phyloP scores from a whole-genome alignment of 2,888 invertebrate species.

The Tigriopus californicus region DNA sequence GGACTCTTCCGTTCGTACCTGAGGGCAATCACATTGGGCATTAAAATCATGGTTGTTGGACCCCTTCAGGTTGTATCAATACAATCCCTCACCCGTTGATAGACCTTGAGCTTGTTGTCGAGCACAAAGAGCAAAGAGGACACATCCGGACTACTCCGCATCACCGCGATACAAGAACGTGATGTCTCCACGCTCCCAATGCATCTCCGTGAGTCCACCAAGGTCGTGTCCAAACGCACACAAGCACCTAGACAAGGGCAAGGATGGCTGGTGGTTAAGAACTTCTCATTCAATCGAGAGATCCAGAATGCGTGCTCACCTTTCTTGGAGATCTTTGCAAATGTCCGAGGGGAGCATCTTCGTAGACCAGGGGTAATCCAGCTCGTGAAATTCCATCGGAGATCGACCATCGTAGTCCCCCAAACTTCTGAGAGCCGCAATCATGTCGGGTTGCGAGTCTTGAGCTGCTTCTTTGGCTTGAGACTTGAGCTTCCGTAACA shows the following conservation, averaged over 20 bases:
- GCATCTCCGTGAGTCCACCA: conserved; percentile 93
- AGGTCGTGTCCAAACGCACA: conserved; percentile 80
- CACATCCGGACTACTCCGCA: conserved; percentile 32
- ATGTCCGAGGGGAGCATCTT: conserved; percentile 94
- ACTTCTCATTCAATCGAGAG: too few relatives aligned
- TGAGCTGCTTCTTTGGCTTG: conserved; percentile 84
- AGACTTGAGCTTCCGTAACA: conserved; percentile 72
- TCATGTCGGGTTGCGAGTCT: conserved; percentile 65
- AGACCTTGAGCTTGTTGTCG: conserved; percentile 83
- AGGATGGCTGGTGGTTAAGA: not conserved
- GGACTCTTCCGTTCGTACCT: conserved; percentile 42
- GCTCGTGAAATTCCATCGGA: conserved; percentile 98
- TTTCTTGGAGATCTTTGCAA: conserved; percentile 81
- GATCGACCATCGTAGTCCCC: conserved; percentile 95
- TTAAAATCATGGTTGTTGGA: not conserved
- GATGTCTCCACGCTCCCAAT: conserved; percentile 95
- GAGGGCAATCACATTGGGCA: not conserved
- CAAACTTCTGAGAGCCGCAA: conserved; percentile 69
- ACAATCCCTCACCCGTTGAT: conserved; percentile 58
- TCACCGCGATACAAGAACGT: conserved; percentile 90
- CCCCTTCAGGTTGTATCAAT: conserved; percentile 33
- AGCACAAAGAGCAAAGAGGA: conserved; percentile 68
- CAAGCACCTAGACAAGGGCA: conserved; percentile 44
- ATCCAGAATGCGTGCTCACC: not conserved
- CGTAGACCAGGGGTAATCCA: conserved; percentile 96